Base-by-base conservation (phyloP, 2,888 invertebrate genomes). In the Sphecodes monilicornis region DNA sequence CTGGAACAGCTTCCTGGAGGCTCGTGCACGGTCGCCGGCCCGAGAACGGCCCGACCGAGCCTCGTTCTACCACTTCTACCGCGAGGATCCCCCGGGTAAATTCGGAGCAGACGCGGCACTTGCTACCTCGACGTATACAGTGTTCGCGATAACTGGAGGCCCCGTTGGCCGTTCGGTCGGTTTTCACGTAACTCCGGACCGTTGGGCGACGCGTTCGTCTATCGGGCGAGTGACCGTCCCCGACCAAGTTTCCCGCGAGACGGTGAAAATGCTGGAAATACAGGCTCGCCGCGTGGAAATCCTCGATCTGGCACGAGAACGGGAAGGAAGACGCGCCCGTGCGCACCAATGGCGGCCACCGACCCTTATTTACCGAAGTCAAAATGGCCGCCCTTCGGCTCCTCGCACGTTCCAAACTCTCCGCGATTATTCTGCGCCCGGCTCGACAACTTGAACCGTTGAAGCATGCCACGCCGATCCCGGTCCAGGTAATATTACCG, bases 241-340 rank as follows among this genome's bases (percentile, higher is more conserved):
- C 70, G 68, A 39, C 78, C 66, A 66, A 66, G 71, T 80, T 69
- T 76, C 87, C 82, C 70, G 73, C 77, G 60, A 60, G 70, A 88
- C 76, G 82, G 79, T 46, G 73, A 86, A 82, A 80, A 71, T 71
- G 80, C 11, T 68, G 60, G 74, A 66, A 79, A 73, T 76, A 64
- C 73, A 50, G 22, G 69, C 73, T 69, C 39, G 80, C 77, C 78
- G 75, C 60, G 80, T 74, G 73, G 75, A 82, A 86, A 89, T 81
- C 68, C 80, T 71, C 85, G 87, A 76, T 80, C 83, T 86, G 82
- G 89, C 89, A 86, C 89, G 87, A 88, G 91, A 90, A 91, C 91
- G 91, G 90, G 89, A 93, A 93, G 91, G 91, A 93, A 93, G 94
- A 94, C 94, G 94, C 94, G 92, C 93, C 92, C 93, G 93, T 92